Evolutionary conservation across 2,797 vertebrate genomes (phyloP), one percentile per base, ranked within the genome.

Genomic region (Epinephelus coioides): DNA sequence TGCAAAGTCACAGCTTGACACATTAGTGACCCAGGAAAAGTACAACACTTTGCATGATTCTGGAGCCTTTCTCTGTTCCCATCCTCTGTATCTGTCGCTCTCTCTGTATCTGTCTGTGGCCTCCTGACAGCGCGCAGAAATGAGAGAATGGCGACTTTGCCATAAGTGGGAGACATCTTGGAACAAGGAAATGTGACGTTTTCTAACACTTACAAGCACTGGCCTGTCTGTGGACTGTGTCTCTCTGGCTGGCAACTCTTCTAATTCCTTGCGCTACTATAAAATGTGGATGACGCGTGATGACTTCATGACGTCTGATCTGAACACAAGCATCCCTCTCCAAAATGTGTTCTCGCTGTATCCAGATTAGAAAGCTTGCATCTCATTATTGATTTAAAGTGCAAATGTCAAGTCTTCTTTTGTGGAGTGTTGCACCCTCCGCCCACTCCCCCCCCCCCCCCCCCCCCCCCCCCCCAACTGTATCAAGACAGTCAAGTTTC

Each of bases 11-110:
- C 19, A 40, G 62, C 66, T 59, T 63, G 53, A 56, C 73, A 19
- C 10, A 68, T 63, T 60, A 76, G 67, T 72, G 50, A 87, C 71
- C 81, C 74, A 86, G 86, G 87, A 85, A 91, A 88, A 79, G 88
- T 86, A 83, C 83, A 83, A 77, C 67, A 86, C 86, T 91, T 91
- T 92, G 86, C 89, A 89, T 92, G 78, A 57, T 62, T 50, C 23
- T 34, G 56, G n/a, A 68, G 72, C 53, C 23, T 57, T 69, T 79
- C 57, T 82, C 38, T 82, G 38, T 64, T 53, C 69, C 53, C 14
- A 18, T 65, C n/a, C 27, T 2, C 43, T 66, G 23, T 10, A 6
- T 76, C 11, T 40, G 15, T 34, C 17, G 56, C 25, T 81, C 11
- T 56, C 8, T 78, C 25, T 63, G n/a, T 75, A 43, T 69, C 57